Base-by-base conservation (phyloP, 2,888 invertebrate species). In the Perizoma affinitatum region DNA sequence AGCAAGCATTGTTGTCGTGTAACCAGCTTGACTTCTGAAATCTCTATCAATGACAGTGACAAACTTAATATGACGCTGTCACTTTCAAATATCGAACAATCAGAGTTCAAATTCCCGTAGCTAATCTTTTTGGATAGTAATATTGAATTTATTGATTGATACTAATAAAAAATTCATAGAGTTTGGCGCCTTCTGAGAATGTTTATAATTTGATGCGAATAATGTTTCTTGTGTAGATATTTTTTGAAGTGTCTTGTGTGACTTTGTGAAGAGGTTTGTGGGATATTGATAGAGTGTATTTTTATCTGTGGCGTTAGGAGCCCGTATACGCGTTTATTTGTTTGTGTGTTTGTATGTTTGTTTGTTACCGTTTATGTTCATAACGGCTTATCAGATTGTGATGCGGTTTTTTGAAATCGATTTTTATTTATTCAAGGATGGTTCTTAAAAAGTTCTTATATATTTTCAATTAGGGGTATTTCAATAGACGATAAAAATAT, bases 201-300 rank as follows among this genome's bases (percentile, higher is more conserved):
- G 70, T 71, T 51, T 63, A 75, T 70, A 88, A 90, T 90, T 90
- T 88, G 89, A 87, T 83, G 78, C 80, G 69, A 82, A 86, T 85
- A 80, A 83, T 76, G 75, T 80, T 71, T 73, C 61, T 38, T 53
- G 65, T 65, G 65, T 64, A 47, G 40, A 60, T 4, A 51, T 43
- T 53, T 49, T 56, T 38, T 48, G 7, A 43, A 2, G 48, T n/a
- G 42, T 10, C 58, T 61, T 54, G 48, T 54, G 58, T 57, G 60
- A 59, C 62, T 61, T 58, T 67, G 59, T 50, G 49, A 42, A 53
- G 48, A 58, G 48, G 49, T n/a, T 55, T 33, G 53, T 57, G 33
- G 33, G 41, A 49, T 46, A 58, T 63, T 65, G 65, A 67, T 64
- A 56, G 50, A 69, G 58, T 61, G 57, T 22, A 22, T 22, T 22